phyloP scores from a whole-genome alignment of 2,797 vertebrate genomes.

The Simalia tracyae region DNA sequence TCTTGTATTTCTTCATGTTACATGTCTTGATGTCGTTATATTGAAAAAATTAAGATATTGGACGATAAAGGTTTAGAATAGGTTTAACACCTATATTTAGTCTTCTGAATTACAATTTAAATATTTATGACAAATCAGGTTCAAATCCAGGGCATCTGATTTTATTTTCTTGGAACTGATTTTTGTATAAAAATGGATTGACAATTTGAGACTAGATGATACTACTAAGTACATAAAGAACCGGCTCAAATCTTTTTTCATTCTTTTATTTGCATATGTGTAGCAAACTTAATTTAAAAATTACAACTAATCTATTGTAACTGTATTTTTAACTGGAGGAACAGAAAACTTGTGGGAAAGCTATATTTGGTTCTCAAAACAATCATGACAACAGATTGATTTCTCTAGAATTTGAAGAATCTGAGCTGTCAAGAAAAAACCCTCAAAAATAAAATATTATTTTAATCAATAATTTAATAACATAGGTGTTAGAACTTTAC shows the following conservation, averaged over 20 bases:
- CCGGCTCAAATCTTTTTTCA: background rate
- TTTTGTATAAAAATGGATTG: background rate
- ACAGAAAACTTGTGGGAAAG: background rate
- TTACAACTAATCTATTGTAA: background rate
- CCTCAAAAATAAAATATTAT: conserved; percentile 10
- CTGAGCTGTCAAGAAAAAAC: background rate
- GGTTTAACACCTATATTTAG: conserved; percentile 3
- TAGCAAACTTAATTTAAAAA: background rate
- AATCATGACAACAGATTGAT: background rate
- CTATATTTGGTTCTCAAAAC: background rate
- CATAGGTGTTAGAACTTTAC: background rate
- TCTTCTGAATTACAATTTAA: conserved; percentile 6
- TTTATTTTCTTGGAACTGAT: conserved; percentile 17
- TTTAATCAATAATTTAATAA: conserved; percentile 39
- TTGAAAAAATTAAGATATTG: background rate
- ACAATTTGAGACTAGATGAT: background rate
- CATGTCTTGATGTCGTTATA: background rate
- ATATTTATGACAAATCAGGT: conserved; percentile 16
- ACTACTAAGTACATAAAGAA: background rate
- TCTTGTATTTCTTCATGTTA: conserved; percentile 38
- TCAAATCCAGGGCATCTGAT: background rate
- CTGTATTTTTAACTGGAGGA: background rate
- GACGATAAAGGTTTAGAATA: conserved; percentile 8
- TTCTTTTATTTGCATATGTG: background rate
- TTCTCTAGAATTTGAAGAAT: background rate